Percentiles rank a stretch among this genome's conserved stretches.
These are phyloP conservation scores for Apocrypta bakeri DNA, from an alignment of 1,140 invertebrate genomes.

Conservation along the genomic window DNA sequence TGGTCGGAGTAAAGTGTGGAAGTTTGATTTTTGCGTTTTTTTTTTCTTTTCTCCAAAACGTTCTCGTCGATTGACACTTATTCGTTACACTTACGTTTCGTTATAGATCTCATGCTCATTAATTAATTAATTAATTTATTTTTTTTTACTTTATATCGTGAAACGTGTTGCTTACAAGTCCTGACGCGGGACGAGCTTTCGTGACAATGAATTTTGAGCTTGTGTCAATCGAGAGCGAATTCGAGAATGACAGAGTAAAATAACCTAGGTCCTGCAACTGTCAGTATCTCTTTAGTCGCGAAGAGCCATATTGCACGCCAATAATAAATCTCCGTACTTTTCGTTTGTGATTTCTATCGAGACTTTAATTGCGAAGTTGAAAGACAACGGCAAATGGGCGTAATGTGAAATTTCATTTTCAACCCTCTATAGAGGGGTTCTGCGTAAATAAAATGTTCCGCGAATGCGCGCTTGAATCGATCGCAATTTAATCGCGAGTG, in stretches of 20 bases:
- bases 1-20: slow-evolving; percentile 72
- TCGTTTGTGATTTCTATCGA: neutral
- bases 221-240: slow-evolving; percentile 41
- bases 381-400: too few relatives aligned
- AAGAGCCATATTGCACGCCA: neutral
- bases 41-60: slow-evolving; percentile 46
- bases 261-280: slow-evolving; percentile 40
- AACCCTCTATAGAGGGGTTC: too few relatives aligned
- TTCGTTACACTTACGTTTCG: too few relatives aligned
- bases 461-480: too few relatives aligned
- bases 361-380: too few relatives aligned
- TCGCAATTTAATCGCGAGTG: too few relatives aligned
- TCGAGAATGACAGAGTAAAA: slow-evolving; percentile 45
- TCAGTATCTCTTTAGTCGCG: slow-evolving; percentile 32
- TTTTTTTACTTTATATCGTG: too few relatives aligned
- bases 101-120: too few relatives aligned
- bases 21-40: slow-evolving; percentile 61
- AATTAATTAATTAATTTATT: too few relatives aligned
- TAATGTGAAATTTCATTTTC: too few relatives aligned
- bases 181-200: slow-evolving; percentile 27
- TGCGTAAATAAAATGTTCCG: too few relatives aligned
- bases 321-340: neutral
- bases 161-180: too few relatives aligned
- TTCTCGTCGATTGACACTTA: slow-evolving; percentile 54
- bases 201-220: slow-evolving; percentile 16